Conservation (phyloP, 2,888 invertebrate genomes). For the Stramonita haemastoma region DNA sequence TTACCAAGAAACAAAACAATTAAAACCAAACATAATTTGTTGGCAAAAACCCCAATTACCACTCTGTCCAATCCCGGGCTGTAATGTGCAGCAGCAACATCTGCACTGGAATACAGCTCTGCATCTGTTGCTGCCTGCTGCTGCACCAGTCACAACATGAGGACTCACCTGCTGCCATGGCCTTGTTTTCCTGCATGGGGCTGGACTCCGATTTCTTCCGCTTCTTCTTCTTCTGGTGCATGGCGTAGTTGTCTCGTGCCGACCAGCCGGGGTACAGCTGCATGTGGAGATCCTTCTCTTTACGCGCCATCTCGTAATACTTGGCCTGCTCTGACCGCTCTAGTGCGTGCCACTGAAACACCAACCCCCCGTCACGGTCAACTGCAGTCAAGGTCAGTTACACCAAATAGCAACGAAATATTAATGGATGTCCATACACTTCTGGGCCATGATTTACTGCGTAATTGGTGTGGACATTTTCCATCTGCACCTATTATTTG, state of each 20-base stretch:
- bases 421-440: too few species aligned
- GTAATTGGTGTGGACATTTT: too few species aligned
- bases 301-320: conserved; percentile 99
- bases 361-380: background rate
- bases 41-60: too few species aligned
- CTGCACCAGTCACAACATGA: too few species aligned
- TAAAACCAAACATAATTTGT: too few species aligned
- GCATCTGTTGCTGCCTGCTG: too few species aligned
- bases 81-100: too few species aligned
- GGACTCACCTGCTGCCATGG: conserved; percentile 34
- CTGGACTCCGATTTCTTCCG: conserved; percentile 84
- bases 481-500: too few species aligned
- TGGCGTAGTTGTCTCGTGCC: conserved; percentile 99
- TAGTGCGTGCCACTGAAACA: conserved; percentile 96
- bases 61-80: too few species aligned
- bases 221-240: conserved; percentile 98
- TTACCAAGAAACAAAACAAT: too few species aligned
- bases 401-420: background rate
- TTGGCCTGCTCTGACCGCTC: conserved; percentile 99
- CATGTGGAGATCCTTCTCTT: conserved; percentile 99
- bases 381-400: background rate
- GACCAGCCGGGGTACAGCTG: conserved; percentile 99
- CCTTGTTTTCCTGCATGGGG: conserved; percentile 30
- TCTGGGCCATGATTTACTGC: too few species aligned
- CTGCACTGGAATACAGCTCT: too few species aligned